Base-by-base conservation (phyloP, 2,797 vertebrate species). In the Enteromius fasciolatus region DNA sequence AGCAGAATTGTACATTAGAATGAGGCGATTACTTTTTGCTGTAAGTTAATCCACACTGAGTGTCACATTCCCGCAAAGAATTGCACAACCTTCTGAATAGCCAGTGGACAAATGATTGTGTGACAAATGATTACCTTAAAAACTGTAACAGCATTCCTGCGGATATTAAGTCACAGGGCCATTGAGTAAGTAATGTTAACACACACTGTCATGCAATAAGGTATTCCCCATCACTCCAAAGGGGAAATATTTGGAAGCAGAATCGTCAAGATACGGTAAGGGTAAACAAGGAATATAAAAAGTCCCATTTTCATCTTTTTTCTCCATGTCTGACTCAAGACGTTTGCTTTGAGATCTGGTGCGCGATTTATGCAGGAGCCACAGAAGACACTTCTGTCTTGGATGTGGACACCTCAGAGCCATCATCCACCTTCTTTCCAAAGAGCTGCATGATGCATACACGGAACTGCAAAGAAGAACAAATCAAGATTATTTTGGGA, bases 391-490 rank as follows among this genome's bases (percentile, higher is more conserved):
- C 80, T 76, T 82, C 80, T 79, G 96, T 97, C 88, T 93, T 95
- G 86, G 96, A 96, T 85, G 95, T 84, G 57, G 96, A 97, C 52
- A 96, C 89, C 89, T 97, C 96, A 74, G 96, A 97, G 66, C 92
- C 93, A 81, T 97, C 96, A 1, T 96, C 95, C 50, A 92, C 95
- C 86, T 95, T 92, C 91, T 95, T 96, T 20, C 96, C 97, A 89
- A 97, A 96, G 76, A 97, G 94, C 86, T 97, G 95, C 91, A 96
- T 89, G 89, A 97, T 97, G 90, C 96, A 96, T 84, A 90, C 88
- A 31, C 95, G 95, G 91, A 97, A 97, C 96, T 97, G 90, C 48
- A 74, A 50, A 63, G 57, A 66, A 84, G 57, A 6, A 70, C 20
- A 84, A 76, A 15, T 59, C 18, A 74, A 1, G 0, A 33, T 75